Conservation (phyloP, 2,113 vertebrate species). For the Clarias batrachus region DNA sequence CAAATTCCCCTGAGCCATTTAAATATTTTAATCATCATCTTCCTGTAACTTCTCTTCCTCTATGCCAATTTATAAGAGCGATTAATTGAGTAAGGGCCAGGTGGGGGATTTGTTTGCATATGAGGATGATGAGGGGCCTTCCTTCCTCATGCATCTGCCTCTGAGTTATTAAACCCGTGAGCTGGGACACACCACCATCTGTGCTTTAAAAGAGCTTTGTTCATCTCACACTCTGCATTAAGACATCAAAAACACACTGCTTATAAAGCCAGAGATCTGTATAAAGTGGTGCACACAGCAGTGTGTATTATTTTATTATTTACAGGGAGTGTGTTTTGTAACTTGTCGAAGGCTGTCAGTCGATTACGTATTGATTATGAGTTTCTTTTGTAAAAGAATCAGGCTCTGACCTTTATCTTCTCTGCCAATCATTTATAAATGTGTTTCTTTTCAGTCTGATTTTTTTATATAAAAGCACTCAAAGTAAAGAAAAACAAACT, state of each 20-base stretch:
- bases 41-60: neutral
- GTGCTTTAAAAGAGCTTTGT: neutral
- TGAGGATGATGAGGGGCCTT: neutral
- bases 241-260: neutral
- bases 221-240: neutral
- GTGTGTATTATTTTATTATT: neutral
- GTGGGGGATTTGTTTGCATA: neutral
- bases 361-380: neutral
- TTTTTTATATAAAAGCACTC: slow-evolving; percentile 14
- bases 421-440: slow-evolving; percentile 53
- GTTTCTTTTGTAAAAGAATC: slow-evolving; percentile 49
- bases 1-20: neutral
- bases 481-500: slow-evolving; percentile 32
- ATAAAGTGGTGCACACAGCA: neutral
- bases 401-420: slow-evolving; percentile 66
- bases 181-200: neutral
- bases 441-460: slow-evolving; percentile 52
- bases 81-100: neutral
- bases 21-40: neutral
- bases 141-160: neutral
- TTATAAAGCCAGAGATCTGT: neutral
- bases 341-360: neutral
- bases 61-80: neutral
- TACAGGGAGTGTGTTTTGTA: neutral
- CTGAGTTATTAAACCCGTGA: neutral